These are phyloP conservation scores for Hypotaenidia okinawae DNA, from an alignment of 2,797 vertebrate genomes.

Conservation along the genomic window DNA sequence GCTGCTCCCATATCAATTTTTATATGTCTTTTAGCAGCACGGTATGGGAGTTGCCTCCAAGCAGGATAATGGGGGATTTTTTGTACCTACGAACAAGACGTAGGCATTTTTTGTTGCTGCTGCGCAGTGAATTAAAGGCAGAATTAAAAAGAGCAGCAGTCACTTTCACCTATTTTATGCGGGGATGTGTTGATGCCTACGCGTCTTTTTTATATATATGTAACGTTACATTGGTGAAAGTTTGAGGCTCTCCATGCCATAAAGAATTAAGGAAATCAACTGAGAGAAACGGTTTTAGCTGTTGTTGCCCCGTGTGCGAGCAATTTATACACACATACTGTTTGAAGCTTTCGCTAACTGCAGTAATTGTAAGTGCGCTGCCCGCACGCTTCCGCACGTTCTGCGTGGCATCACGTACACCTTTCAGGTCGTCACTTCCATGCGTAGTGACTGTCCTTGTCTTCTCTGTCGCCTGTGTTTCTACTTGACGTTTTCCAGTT, in stretches of 20 bases:
- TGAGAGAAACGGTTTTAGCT: neutral
- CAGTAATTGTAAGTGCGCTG: constrained; percentile 13
- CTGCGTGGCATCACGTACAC: neutral
- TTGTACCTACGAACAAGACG: neutral
- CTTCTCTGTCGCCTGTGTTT: neutral
- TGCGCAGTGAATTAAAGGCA: neutral
- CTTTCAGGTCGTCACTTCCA: neutral
- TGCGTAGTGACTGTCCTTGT: neutral
- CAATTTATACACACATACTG: neutral
- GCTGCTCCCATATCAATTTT: neutral
- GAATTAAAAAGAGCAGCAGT: neutral
- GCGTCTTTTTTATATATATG: neutral
- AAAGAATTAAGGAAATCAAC: neutral
- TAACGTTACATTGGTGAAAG: neutral
- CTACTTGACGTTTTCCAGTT: constrained; percentile 1
- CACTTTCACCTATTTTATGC: neutral
- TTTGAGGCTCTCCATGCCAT: neutral
- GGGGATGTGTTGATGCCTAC: neutral
- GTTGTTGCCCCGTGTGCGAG: neutral
- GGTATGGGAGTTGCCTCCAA: neutral
- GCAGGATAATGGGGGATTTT: neutral
- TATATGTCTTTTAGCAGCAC: neutral
- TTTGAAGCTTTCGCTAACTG: neutral
- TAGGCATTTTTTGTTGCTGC: neutral
- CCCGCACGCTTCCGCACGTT: constrained; percentile 12